Base-by-base conservation (phyloP, 2,888 invertebrate genomes). In the Pristionchus entomophagus region DNA sequence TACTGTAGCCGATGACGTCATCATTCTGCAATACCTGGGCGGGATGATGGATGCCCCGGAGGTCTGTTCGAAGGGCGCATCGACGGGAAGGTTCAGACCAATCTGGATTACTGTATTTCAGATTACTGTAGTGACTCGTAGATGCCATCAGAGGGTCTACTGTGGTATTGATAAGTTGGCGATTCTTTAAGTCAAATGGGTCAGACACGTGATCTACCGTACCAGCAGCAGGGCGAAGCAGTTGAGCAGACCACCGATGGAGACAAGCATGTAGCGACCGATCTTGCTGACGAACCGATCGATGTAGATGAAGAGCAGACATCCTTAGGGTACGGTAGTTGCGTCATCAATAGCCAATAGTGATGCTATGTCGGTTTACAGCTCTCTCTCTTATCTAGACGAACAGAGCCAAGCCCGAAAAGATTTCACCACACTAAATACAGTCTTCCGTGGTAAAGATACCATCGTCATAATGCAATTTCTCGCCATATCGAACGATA, bases 61-160 rank as follows among this genome's bases (percentile, higher is more conserved):
- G 17, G 83, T 83, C 29, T 83, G 45, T 45, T 38, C 65, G 45
- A 29, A 62, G 14, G 83, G 49, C 26, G 83, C 83, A 14, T 83
- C 83, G 26, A 38, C 29, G 29, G 83, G 83, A 1, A 83, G 49
- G 22, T 62, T 49, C 14, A 83, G 62, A 10, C 62, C 83, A n/a
- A 83, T 83, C 83, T 83, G 59, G 59, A 49, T 32, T 81, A 81
- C 56, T 35, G 56, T 53, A 81, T 53, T n/a, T 49, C 12, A 26
- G 5, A 22, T 1, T 2, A 65, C 29, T 22, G 49, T n/a, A n/a
- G n/a, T n/a, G n/a, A n/a, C n/a, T n/a, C n/a, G n/a, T n/a, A n/a
- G n/a, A n/a, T n/a, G n/a, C n/a, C n/a, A n/a, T n/a, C n/a, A n/a
- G n/a, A n/a, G n/a, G n/a, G n/a, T n/a, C n/a, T n/a, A n/a, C n/a